Evolutionary conservation across 2,888 invertebrate species (phyloP).

Genomic region (Sarcophaga subvicina): DNA sequence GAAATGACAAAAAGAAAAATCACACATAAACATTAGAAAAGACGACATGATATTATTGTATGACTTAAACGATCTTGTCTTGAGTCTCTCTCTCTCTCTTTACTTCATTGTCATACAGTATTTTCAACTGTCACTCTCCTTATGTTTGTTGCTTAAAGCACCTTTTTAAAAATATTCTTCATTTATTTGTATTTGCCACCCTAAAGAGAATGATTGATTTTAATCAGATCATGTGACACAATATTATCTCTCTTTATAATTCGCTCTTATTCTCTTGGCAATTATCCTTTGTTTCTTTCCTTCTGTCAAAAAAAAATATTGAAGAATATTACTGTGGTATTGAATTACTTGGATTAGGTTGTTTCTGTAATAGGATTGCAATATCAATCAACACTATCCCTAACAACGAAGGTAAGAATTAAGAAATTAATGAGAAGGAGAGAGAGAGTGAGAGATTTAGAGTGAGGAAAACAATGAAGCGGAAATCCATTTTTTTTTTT

Average conservation of each 20-base stretch:
- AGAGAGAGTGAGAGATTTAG: not conserved
- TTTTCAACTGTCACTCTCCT: not conserved
- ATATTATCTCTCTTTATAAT: not conserved
- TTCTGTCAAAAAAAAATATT: not conserved
- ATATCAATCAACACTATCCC: conserved; percentile 5
- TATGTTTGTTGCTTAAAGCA: not conserved
- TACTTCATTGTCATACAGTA: not conserved
- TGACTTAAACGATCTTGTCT: not conserved
- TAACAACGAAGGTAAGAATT: not conserved
- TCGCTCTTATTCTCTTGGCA: not conserved
- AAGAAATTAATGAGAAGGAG: not conserved
- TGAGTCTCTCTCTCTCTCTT: not conserved
- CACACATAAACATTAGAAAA: conserved; percentile 76
- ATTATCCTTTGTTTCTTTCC: not conserved
- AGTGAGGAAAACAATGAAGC: not conserved
- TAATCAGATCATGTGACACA: conserved; percentile 1
- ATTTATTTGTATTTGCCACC: not conserved
- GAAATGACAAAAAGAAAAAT: conserved; percentile 77
- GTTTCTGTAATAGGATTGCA: conserved; percentile 31
- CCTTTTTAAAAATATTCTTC: not conserved
- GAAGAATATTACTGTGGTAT: not conserved
- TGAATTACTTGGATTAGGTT: conserved; percentile 19
- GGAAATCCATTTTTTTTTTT: not conserved
- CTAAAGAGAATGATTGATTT: not conserved
- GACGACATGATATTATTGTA: conserved; percentile 5